Base-by-base conservation (phyloP, 2,797 vertebrate species). In the Trachops cirrhosus region DNA sequence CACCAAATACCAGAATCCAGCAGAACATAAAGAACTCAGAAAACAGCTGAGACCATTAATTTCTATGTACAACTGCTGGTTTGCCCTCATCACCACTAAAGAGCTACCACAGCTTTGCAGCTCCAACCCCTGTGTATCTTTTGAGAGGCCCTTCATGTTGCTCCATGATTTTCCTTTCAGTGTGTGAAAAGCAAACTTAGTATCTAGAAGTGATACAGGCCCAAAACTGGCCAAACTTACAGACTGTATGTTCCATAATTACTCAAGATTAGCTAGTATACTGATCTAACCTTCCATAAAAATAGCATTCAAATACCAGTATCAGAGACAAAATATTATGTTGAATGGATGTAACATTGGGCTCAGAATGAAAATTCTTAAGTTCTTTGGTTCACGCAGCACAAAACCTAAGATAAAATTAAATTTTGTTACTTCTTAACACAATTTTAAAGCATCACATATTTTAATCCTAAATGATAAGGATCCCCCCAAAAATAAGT, bases 391-490 rank as follows among this genome's bases (percentile, higher is more conserved):
- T 68, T 92, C 62, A 80, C 16, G 88, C 6, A 94, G 15, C 71
- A 73, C 5, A 88, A 74, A 96, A 86, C 12, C 32, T 62, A 52
- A 83, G 37, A 50, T 71, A 14, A 89, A 93, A 93, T 70, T 91
- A 85, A 50, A 50, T 91, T 82, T 95, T 86, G n/a, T n/a, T 79
- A 71, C 67, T 68, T 79, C 59, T n/a, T 37, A 79, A 79, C 14
- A 67, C 16, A 93, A 46, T 34, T 67, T 78, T 79, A 90, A 34
- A 89, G 26, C 54, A 92, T 90, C n/a, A 75, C 12, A 26, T 91
- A 70, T 73, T 86, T 87, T 91, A 75, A 71, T 86, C 34, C 48
- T 87, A 92, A 90, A 74, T 52, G 39, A n/a, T 86, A 91, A 94
- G 57, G 29, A 86, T 44, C 2, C 2, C 9, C 11, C 11, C 46